Evolutionary conservation across 2,113 vertebrate species (phyloP).

Genomic region (Antechinus flavipes): DNA sequence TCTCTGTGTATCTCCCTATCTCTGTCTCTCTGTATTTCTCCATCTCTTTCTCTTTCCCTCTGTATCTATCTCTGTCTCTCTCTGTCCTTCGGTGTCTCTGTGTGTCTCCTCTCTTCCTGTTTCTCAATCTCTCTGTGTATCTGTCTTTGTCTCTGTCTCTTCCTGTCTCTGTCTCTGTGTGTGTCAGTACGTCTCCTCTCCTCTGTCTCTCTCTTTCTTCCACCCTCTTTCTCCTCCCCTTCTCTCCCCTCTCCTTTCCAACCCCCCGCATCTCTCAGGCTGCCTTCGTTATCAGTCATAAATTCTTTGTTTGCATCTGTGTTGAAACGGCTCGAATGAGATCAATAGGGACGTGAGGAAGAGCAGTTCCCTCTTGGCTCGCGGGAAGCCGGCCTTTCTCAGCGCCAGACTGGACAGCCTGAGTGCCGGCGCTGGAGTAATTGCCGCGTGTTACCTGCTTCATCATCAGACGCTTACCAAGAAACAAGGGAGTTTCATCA

Average conservation of each 20-base stretch:
- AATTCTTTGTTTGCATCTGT: slow-evolving; percentile 65
- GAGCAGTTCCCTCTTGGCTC: slow-evolving; percentile 21
- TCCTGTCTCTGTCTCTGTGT: too few species aligned
- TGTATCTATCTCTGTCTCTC: too few species aligned
- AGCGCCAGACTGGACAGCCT: neutral
- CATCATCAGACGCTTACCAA: slow-evolving; percentile 48
- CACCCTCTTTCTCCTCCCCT: neutral
- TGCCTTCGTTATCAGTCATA: slow-evolving; percentile 57
- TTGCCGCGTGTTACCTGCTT: slow-evolving; percentile 44
- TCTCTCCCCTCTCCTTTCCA: slow-evolving; percentile 47
- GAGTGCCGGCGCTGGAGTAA: slow-evolving; percentile 51
- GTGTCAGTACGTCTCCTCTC: neutral
- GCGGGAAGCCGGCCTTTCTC: slow-evolving; percentile 31
- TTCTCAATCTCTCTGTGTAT: too few species aligned
- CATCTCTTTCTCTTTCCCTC: neutral
- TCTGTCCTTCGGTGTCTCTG: too few species aligned
- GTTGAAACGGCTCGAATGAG: slow-evolving; percentile 62
- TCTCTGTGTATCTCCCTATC: neutral
- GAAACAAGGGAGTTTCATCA: slow-evolving; percentile 58
- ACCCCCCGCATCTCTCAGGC: slow-evolving; percentile 26
- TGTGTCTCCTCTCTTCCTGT: too few species aligned
- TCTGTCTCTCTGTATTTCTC: neutral
- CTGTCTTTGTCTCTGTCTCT: too few species aligned
- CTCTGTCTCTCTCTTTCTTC: neutral
- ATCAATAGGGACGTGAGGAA: slow-evolving; percentile 57